Conservation (phyloP, 2,113 vertebrate genomes). For the Tupaia tana region DNA sequence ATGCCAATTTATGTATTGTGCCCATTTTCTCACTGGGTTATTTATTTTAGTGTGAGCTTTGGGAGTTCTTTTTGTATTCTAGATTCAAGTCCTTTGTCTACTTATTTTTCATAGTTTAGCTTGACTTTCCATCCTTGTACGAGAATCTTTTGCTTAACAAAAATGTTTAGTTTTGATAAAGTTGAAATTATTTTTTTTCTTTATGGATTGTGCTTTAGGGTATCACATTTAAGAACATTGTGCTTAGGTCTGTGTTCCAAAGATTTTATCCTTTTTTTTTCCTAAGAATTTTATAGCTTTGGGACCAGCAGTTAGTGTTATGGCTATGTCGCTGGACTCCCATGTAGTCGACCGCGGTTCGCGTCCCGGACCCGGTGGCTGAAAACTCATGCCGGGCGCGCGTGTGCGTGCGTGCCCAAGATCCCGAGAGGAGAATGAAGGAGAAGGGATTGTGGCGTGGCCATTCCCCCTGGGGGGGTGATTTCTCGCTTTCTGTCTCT, state of each 20-base stretch:
- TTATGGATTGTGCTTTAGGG: background rate
- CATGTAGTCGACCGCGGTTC: too few species aligned
- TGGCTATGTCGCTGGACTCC: too few species aligned
- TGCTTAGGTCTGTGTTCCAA: background rate
- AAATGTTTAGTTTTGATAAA: conserved; percentile 23
- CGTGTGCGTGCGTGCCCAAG: too few species aligned
- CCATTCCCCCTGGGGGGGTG: too few species aligned
- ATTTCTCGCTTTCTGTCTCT: too few species aligned
- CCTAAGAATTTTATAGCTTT: background rate
- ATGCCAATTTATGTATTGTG: background rate
- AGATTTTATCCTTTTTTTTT: background rate
- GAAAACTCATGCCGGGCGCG: too few species aligned
- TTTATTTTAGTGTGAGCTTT: background rate
- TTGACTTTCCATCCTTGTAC: background rate
- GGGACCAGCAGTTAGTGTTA: too few species aligned
- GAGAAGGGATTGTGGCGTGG: too few species aligned
- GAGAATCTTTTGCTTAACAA: background rate
- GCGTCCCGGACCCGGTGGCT: too few species aligned
- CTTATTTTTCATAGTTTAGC: background rate
- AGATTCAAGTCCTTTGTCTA: background rate
- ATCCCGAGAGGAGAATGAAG: too few species aligned
- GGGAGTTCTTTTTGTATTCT: background rate
- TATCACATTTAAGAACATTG: background rate
- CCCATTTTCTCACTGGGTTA: background rate
- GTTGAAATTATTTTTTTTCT: background rate